These are phyloP conservation scores for Siniperca scherzeri DNA, from an alignment of 2,797 vertebrate genomes.

Conservation along the genomic window DNA sequence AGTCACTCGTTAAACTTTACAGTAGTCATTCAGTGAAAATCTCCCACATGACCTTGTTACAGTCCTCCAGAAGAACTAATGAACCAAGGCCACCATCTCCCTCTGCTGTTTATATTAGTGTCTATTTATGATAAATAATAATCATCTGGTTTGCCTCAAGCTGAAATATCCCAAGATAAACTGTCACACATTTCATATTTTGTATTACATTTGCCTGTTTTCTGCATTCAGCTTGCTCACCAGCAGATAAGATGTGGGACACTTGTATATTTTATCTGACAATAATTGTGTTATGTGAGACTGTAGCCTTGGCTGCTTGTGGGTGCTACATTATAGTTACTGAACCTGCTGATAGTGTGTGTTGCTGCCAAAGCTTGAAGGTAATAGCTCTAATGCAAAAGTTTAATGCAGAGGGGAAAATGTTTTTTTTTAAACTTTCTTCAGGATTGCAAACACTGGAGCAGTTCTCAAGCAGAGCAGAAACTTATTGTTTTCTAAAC, in stretches of 20 bases:
- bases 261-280: slow-evolving; percentile 52
- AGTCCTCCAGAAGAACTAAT: slow-evolving; percentile 12
- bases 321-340: slow-evolving; percentile 52
- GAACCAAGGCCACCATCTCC: slow-evolving; percentile 12
- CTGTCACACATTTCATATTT: slow-evolving; percentile 37
- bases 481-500: slow-evolving; percentile 23
- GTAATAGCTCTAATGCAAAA: slow-evolving; percentile 60
- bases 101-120: slow-evolving; percentile 7
- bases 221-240: slow-evolving; percentile 64
- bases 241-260: slow-evolving; percentile 48
- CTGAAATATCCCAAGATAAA: slow-evolving; percentile 74
- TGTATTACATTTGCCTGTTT: slow-evolving; percentile 48
- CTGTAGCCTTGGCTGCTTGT: slow-evolving; percentile 57
- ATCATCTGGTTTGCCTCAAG: slow-evolving; percentile 11
- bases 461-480: slow-evolving; percentile 55
- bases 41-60: slow-evolving; percentile 7
- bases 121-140: slow-evolving; percentile 24
- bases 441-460: slow-evolving; percentile 75
- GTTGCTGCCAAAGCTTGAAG: slow-evolving; percentile 78
- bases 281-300: slow-evolving; percentile 33
- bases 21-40: background rate
- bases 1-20: background rate
- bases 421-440: slow-evolving; percentile 41
- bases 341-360: slow-evolving; percentile 69
- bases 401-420: slow-evolving; percentile 49